A percentile compares a stretch with the other conserved stretches of the same genome.
phyloP scores from a whole-genome alignment of 2,113 vertebrate genomes.

The zebrafish (Danio rerio) region GRCz12tu NC_133182.1:20664001-20664500 shows the following conservation, averaged over 20 bases:
- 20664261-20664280: neutral
- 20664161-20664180: neutral
- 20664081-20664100: neutral
- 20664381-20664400: conserved; percentile 7
- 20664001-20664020: too few species aligned
- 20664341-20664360: conserved; percentile 35
- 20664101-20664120: neutral
- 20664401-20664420: conserved; percentile 52
- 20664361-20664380: conserved; percentile 47
- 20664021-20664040: too few species aligned
- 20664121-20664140: neutral
- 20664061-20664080: neutral
- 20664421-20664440: conserved; percentile 52
- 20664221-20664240: neutral
- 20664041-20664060: neutral
- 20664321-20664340: conserved; percentile 39
- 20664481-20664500: conserved; percentile 54
- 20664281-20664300: neutral
- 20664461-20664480: conserved; percentile 56
- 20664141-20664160: neutral
- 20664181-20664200: neutral
- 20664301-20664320: neutral
- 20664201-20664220: neutral
- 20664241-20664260: neutral
- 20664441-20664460: conserved; percentile 55